Percentiles rank a stretch among this genome's conserved stretches.
Conservation (phyloP, 2,888 invertebrate genomes). For the Griposia aprilina region DNA sequence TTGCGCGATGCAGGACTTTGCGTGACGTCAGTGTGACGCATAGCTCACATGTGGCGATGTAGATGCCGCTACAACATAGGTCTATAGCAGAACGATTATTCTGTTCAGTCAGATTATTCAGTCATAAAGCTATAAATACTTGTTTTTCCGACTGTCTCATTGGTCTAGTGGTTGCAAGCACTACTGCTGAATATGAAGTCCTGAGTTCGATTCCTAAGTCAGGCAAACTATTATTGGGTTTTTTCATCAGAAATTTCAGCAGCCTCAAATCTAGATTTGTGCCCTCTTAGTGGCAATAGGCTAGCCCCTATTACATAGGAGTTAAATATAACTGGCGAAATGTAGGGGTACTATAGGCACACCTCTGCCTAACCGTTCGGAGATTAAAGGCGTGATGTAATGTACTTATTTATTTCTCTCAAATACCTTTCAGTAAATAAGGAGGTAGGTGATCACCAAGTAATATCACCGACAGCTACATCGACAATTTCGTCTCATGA, state of each 20-base stretch:
- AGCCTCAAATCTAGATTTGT: not conserved
- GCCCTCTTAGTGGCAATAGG: not conserved
- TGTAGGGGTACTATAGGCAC: not conserved
- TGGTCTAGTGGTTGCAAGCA: not conserved
- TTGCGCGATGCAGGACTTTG: too few species aligned
- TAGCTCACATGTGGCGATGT: too few species aligned
- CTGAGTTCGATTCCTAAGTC: not conserved
- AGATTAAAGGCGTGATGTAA: not conserved
- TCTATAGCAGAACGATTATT: too few species aligned
- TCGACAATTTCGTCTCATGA: slow-evolving; percentile 74
- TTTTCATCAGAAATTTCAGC: not conserved
- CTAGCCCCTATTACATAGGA: too few species aligned
- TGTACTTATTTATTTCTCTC: not conserved
- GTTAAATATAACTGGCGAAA: not conserved
- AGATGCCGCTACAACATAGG: too few species aligned
- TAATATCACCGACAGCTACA: slow-evolving; percentile 57
- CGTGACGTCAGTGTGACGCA: too few species aligned
- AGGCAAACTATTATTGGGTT: not conserved
- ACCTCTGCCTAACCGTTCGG: not conserved
- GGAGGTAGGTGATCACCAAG: slow-evolving; percentile 37
- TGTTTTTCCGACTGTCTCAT: not conserved
- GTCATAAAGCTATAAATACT: too few species aligned
- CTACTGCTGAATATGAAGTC: too few species aligned
- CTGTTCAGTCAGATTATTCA: too few species aligned
- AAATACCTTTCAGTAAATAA: slow-evolving; percentile 33